A percentile compares a stretch with the other conserved stretches of the same genome.
These are phyloP conservation scores for Achatina immaculata DNA, from an alignment of 1,140 invertebrate species.

Conservation along the genomic window DNA sequence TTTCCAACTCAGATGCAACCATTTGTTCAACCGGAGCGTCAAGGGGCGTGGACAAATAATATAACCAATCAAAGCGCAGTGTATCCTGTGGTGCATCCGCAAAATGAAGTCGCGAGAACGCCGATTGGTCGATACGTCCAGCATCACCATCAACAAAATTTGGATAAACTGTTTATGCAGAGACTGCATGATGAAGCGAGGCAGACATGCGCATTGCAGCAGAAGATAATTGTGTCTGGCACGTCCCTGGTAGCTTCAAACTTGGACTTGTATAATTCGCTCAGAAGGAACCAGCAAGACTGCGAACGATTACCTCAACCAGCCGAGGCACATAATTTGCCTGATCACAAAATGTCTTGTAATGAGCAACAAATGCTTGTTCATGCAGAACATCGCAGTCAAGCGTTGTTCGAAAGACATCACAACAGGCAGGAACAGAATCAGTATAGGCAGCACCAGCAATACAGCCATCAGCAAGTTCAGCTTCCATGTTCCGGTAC, in stretches of 20 bases:
- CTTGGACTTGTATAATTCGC: neutral
- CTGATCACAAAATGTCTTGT: neutral
- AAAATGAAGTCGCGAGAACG: neutral
- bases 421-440: neutral
- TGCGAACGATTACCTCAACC: neutral
- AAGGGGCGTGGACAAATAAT: conserved; percentile 1
- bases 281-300: neutral
- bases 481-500: too few species aligned
- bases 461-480: neutral
- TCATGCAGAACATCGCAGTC: conserved; percentile 12
- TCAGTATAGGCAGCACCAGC: neutral
- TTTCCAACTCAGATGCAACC: neutral
- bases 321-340: neutral
- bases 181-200: conserved; percentile 19
- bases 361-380: conserved; percentile 3
- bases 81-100: neutral
- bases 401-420: neutral
- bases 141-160: conserved; percentile 22
- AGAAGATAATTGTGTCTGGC: conserved; percentile 54
- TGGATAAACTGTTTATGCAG: conserved; percentile 14
- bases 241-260: conserved; percentile 19
- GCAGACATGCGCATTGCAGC: conserved; percentile 45
- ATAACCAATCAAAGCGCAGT: neutral
- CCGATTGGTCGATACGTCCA: neutral
- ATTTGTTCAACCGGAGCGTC: neutral